A percentile compares a stretch with the other conserved stretches of the same genome.
These are phyloP conservation scores for Portevinia maculata DNA, from an alignment of 2,888 invertebrate genomes.

Conservation along the genomic window DNA sequence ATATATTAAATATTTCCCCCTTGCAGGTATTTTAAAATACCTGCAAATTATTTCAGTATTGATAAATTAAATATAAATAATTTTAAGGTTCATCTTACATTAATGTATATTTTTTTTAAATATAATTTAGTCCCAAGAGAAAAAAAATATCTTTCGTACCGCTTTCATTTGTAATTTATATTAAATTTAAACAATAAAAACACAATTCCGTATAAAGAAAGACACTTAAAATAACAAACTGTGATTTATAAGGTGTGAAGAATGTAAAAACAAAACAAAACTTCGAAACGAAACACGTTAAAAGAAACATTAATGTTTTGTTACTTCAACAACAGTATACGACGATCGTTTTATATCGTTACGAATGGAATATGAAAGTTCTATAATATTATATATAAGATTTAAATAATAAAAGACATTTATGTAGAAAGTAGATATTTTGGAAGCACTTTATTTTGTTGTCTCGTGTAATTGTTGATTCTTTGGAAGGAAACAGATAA, in stretches of 20 bases:
- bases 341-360: conserved; percentile 73
- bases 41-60: conserved; percentile 62
- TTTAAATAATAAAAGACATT: conserved; percentile 13
- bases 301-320: conserved; percentile 26
- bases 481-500: conserved; percentile 32
- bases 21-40: conserved; percentile 22
- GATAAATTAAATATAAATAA: conserved; percentile 39
- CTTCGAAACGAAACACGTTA: conserved; percentile 52
- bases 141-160: conserved; percentile 19
- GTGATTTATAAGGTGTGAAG: conserved; percentile 75
- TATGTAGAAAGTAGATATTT: neutral
- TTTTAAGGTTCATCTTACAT: conserved; percentile 18
- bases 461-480: conserved; percentile 35
- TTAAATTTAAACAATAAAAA: conserved; percentile 51
- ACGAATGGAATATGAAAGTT: conserved; percentile 1
- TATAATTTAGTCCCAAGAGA: conserved; percentile 3
- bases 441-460: conserved; percentile 15
- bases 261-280: conserved; percentile 39
- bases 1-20: neutral
- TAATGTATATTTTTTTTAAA: neutral
- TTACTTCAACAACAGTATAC: conserved; percentile 1
- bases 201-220: conserved; percentile 34
- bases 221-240: conserved; percentile 75
- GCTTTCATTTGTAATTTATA: conserved; percentile 66
- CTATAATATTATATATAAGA: conserved; percentile 4